Evolutionary conservation across 1,140 invertebrate genomes (phyloP), one percentile per base, ranked within the genome.

Genomic region (Leptinotarsa defecta): DNA sequence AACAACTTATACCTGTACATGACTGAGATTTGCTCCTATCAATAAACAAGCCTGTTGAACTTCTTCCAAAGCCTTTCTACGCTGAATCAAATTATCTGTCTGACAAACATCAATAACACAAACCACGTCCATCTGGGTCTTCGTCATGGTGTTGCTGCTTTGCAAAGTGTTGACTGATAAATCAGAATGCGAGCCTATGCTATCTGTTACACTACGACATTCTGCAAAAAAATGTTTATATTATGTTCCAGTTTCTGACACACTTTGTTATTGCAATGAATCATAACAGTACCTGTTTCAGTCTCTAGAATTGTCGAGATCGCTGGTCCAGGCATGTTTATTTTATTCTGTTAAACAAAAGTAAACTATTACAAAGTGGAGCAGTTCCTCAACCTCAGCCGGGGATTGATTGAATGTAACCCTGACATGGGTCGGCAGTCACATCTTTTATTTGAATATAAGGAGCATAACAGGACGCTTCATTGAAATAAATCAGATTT

Each of bases 41-140:
- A 92, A 84, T 75, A 90, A 88, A 79, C 95, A 95, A 48, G 94
- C 94, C 84, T 92, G 90, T 81, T 91, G 91, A 19, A 97, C 90
- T 88, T 96, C 95, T 79, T 96, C 95, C 34, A 94, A 88, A 20
- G 94, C 94, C 85, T 90, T 91, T 86, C 92, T 93, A 69, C 95
- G 89, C 75, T 95, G 91, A 67, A 86, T 84, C 71, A 94, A 86
- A 85, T 93, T 89, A 78, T 92, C 90, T 19, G 89, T 91, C 81
- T 92, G 90, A 67, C 73, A 80, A 34, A 95, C 86, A 87, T 97
- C 96, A 78, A 97, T 89, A 68, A 98, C 92, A 89, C 94, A 96
- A 73, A 94, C 96, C 65, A 98, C 94, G 86, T 97, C 95, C 94
- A 97, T 97, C 77, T 89, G 89, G 61, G 91, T 89, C 78, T 90